Percentiles rank a stretch among this genome's conserved stretches.
phyloP scores from a whole-genome alignment of 2,888 invertebrate species.

The Lepidochitona cinerea region DNA sequence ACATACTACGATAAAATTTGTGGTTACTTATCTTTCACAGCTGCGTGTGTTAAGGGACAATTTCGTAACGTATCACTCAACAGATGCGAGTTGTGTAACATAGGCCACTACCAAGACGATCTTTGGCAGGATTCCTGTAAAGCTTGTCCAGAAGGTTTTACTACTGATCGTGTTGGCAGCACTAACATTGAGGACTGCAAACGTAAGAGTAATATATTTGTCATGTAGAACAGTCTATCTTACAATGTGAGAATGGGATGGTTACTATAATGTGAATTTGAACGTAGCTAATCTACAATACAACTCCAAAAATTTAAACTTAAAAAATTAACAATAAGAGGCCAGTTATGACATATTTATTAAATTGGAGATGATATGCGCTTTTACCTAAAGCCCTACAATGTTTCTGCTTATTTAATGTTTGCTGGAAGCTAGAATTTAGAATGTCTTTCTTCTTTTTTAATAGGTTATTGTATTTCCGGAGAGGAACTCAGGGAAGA shows the following conservation, averaged over 20 bases:
- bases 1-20: not conserved
- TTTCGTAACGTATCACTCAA: not conserved
- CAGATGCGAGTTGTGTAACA: not conserved
- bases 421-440: too few species aligned
- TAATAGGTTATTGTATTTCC: not conserved
- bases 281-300: too few species aligned
- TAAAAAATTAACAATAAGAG: too few species aligned
- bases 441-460: not conserved
- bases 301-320: too few species aligned
- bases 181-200: not conserved
- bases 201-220: not conserved
- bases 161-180: not conserved
- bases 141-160: not conserved
- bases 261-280: too few species aligned
- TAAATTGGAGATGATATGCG: too few species aligned
- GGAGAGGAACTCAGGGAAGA: not conserved
- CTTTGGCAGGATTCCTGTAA: not conserved
- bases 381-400: too few species aligned
- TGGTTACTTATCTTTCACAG: too few species aligned
- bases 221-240: too few species aligned
- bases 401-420: too few species aligned
- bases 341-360: too few species aligned
- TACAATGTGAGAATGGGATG: too few species aligned
- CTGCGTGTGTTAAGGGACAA: not conserved
- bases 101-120: not conserved